Evolutionary conservation across 2,797 vertebrate species (phyloP).

Genomic region (Cirrhinus molitorella): DNA sequence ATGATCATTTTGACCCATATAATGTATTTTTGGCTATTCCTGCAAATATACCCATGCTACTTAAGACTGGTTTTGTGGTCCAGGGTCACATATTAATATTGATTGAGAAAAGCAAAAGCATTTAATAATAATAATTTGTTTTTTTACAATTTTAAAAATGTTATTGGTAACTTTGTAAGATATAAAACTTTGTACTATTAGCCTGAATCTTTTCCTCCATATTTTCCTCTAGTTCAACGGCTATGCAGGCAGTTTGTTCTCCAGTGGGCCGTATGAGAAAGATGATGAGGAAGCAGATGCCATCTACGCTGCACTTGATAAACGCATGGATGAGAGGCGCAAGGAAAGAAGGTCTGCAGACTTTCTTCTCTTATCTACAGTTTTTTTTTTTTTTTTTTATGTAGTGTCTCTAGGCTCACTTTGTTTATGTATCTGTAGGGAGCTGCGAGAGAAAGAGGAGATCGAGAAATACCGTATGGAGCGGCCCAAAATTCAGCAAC

Average conservation of each 20-base stretch:
- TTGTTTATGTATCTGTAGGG: conserved; percentile 72
- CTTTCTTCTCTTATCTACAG: background rate
- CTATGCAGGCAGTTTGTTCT: conserved; percentile 97
- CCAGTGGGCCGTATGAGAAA: conserved; percentile 97
- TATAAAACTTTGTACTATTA: no score
- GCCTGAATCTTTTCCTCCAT: conserved; percentile 7
- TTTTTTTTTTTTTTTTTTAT: background rate
- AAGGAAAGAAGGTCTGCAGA: conserved; percentile 90
- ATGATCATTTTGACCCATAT: no score
- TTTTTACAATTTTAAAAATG: no score
- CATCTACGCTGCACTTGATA: conserved; percentile 95
- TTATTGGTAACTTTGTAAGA: no score
- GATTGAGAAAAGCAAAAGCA: no score
- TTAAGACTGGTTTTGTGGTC: no score
- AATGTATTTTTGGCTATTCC: no score
- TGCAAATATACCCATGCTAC: no score
- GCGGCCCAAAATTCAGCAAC: conserved; percentile 97
- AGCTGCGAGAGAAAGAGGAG: conserved; percentile 97
- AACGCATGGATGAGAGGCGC: conserved; percentile 97
- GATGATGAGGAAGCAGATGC: conserved; percentile 98
- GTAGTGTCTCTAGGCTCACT: background rate
- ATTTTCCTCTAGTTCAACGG: conserved; percentile 88
- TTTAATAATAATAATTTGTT: no score
- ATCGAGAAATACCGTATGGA: conserved; percentile 99
- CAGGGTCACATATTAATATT: no score